Conservation (phyloP, 2,797 vertebrate genomes). For the Macrochelys suwanniensis region DNA sequence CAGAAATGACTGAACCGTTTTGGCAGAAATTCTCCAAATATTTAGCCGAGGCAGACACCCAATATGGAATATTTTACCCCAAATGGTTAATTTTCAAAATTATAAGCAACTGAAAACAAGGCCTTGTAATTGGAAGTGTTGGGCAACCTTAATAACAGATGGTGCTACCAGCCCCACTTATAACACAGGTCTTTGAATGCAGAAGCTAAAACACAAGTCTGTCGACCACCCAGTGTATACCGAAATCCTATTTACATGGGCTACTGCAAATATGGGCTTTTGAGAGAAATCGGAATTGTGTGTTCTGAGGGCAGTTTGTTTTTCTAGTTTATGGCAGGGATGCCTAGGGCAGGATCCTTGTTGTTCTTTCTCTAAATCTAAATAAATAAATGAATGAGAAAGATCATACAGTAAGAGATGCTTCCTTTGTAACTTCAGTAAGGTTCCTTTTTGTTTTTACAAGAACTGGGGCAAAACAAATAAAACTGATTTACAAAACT, state of each 20-base stretch:
- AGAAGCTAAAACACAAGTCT: not conserved
- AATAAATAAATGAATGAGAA: not conserved
- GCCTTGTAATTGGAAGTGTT: not conserved
- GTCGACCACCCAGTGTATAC: not conserved
- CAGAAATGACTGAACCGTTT: not conserved
- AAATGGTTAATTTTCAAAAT: too few species aligned
- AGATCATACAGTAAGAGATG: not conserved
- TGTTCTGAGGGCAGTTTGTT: not conserved
- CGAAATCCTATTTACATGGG: not conserved
- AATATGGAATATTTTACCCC: not conserved
- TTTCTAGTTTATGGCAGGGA: not conserved
- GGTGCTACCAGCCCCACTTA: not conserved
- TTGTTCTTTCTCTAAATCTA: not conserved
- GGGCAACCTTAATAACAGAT: not conserved
- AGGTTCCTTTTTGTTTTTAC: not conserved
- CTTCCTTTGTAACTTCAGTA: not conserved
- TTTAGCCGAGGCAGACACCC: not conserved
- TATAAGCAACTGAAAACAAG: not conserved
- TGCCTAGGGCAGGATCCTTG: not conserved
- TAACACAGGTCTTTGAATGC: not conserved
- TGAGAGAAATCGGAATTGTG: not conserved
- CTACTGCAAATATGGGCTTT: not conserved
- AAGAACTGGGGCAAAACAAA: not conserved
- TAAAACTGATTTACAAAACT: not conserved
- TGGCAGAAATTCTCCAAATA: not conserved